Conservation (phyloP, 2,797 vertebrate genomes). For the Coregonus sp. region DNA sequence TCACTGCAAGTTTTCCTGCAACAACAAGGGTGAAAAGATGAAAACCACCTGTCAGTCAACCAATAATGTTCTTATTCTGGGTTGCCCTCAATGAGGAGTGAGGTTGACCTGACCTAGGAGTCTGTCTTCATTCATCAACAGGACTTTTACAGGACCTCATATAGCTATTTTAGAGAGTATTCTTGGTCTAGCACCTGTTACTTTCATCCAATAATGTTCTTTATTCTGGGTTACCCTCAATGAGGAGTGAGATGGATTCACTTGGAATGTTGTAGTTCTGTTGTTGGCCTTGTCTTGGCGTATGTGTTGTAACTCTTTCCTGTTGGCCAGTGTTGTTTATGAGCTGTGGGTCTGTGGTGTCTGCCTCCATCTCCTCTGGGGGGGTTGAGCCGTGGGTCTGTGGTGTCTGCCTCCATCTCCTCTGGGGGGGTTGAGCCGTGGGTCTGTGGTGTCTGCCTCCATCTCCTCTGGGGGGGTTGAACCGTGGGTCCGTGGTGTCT, state of each 20-base stretch:
- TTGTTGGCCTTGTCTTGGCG: background rate
- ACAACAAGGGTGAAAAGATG: no score
- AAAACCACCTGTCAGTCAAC: no score
- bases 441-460: no score
- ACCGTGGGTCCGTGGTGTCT: no score
- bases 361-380: no score
- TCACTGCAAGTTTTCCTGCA: no score
- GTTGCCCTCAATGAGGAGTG: no score
- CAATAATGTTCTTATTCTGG: no score
- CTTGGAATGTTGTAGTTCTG: background rate
- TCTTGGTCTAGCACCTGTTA: background rate
- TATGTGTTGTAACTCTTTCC: background rate
- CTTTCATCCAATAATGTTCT: background rate
- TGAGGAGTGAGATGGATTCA: background rate
- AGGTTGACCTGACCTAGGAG: background rate
- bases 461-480: no score
- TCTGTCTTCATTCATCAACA: conserved; percentile 53
- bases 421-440: no score
- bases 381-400: no score
- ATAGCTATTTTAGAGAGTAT: background rate
- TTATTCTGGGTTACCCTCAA: background rate
- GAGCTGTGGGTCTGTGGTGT: background rate
- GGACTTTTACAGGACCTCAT: background rate
- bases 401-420: no score
- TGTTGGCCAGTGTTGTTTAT: background rate